Evolutionary conservation across 2,888 invertebrate genomes (phyloP).

Genomic region (Caenorhabditis japonica): DNA sequence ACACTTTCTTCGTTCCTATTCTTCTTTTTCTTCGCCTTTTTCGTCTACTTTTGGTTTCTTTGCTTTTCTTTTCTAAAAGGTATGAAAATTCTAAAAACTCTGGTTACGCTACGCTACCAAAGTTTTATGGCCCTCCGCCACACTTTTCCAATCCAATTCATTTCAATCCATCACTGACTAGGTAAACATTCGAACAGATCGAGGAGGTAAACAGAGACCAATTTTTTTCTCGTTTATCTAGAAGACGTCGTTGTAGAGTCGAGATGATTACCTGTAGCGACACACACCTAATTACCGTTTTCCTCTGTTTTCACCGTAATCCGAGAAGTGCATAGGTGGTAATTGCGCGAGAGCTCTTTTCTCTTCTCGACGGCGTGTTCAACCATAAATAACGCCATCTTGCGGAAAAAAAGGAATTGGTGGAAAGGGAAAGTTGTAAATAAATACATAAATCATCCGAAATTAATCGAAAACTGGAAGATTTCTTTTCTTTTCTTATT

Average conservation of each 20-base stretch:
- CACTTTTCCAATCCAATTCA: too few species aligned
- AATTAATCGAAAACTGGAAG: slow-evolving; percentile 47
- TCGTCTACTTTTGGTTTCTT: not conserved
- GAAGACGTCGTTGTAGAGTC: slow-evolving; percentile 2
- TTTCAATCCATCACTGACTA: slow-evolving; percentile 4
- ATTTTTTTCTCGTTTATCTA: too few species aligned
- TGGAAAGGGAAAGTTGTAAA: slow-evolving; percentile 46
- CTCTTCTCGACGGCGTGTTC: slow-evolving; percentile 10
- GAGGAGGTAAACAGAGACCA: slow-evolving; percentile 1
- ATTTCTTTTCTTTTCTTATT: too few species aligned
- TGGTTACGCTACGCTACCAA: slow-evolving; percentile 26
- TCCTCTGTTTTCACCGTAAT: slow-evolving; percentile 19
- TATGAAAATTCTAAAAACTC: too few species aligned
- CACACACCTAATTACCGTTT: slow-evolving; percentile 1
- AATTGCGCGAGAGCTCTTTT: slow-evolving; percentile 23
- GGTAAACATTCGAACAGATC: slow-evolving; percentile 18
- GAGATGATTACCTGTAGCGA: slow-evolving; percentile 11
- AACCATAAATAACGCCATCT: slow-evolving; percentile 4
- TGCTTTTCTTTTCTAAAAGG: not conserved
- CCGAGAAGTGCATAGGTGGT: slow-evolving; percentile 24
- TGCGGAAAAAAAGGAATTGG: not conserved
- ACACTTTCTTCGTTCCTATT: slow-evolving; percentile 6
- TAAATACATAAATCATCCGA: slow-evolving; percentile 50
- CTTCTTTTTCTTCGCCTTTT: not conserved
- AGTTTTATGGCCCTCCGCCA: slow-evolving; percentile 31